Evolutionary conservation across 1,140 invertebrate species (phyloP).

Genomic region (Temnothorax nylanderi): DNA sequence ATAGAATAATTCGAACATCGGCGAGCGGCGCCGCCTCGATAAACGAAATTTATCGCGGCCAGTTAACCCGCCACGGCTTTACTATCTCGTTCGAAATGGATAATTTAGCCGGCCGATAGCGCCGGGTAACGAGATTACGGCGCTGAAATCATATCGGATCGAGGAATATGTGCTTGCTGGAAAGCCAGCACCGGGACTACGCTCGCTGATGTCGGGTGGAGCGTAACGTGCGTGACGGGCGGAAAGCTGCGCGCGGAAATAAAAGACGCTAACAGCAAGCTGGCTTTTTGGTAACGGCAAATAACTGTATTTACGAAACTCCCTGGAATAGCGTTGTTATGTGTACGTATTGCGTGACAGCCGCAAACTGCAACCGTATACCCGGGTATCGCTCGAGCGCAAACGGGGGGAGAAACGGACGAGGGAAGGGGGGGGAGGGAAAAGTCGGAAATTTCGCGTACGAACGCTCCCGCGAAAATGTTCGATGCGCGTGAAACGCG

Average conservation of each 20-base stretch:
- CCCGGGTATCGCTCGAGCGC: constrained; percentile 4
- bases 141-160: constrained; percentile 32
- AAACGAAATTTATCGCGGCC: constrained; percentile 72
- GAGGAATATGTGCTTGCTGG: constrained; percentile 16
- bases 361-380: constrained; percentile 41
- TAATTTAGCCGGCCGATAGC: constrained; percentile 65
- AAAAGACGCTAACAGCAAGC: constrained; percentile 27
- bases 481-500: constrained; percentile 52
- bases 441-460: constrained; percentile 60
- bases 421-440: background rate
- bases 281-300: constrained; percentile 42
- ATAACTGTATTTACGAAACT: constrained; percentile 52
- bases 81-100: constrained; percentile 65
- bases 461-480: constrained; percentile 42
- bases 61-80: constrained; percentile 46
- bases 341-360: constrained; percentile 54
- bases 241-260: constrained; percentile 17
- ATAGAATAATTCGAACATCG: constrained; percentile 63
- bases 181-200: background rate
- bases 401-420: background rate
- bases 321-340: constrained; percentile 40
- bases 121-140: constrained; percentile 50
- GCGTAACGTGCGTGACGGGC: constrained; percentile 38
- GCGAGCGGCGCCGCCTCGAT: constrained; percentile 56
- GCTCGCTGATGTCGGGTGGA: background rate